phyloP scores from a whole-genome alignment of 2,797 vertebrate species.

The Adrianichthys oophorus region DNA sequence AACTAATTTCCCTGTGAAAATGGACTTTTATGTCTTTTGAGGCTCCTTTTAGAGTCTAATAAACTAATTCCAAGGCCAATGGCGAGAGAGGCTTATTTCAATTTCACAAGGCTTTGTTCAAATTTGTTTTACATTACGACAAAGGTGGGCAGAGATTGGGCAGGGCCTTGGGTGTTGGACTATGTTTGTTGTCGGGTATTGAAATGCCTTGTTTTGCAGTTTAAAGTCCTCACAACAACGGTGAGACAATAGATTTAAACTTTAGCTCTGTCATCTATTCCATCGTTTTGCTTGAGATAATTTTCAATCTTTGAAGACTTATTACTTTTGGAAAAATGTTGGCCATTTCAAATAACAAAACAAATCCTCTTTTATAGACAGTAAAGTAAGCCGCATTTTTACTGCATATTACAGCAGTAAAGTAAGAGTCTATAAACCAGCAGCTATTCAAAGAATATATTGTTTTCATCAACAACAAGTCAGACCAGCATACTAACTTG shows the following conservation, averaged over 20 bases:
- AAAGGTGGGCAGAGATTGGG: slow-evolving; percentile 31
- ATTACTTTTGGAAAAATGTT: too few species aligned
- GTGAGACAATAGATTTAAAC: slow-evolving; percentile 10
- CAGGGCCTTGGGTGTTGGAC: not conserved
- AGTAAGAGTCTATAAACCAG: not conserved
- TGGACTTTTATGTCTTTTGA: slow-evolving; percentile 71
- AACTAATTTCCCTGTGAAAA: slow-evolving; percentile 75
- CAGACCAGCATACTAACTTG: slow-evolving; percentile 8
- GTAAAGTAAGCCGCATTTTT: slow-evolving; percentile 18
- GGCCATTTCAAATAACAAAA: too few species aligned
- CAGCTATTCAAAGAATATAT: slow-evolving; percentile 31
- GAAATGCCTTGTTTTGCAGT: slow-evolving; percentile 50
- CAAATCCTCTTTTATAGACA: slow-evolving; percentile 15
- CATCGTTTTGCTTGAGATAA: slow-evolving; percentile 15
- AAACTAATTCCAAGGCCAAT: slow-evolving; percentile 68
- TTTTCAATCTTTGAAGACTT: slow-evolving; percentile 5
- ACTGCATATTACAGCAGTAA: slow-evolving; percentile 30
- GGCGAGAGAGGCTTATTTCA: slow-evolving; percentile 64
- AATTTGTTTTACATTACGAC: slow-evolving; percentile 76
- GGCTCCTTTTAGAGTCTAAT: slow-evolving; percentile 75
- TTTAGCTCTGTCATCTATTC: slow-evolving; percentile 8
- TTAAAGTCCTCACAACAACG: slow-evolving; percentile 28
- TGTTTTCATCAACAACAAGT: slow-evolving; percentile 18
- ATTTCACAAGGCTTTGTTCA: slow-evolving; percentile 71
- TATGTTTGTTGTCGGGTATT: slow-evolving; percentile 55